Base-by-base conservation (phyloP, 1,140 invertebrate genomes). In the Mylabris phalerata region DNA sequence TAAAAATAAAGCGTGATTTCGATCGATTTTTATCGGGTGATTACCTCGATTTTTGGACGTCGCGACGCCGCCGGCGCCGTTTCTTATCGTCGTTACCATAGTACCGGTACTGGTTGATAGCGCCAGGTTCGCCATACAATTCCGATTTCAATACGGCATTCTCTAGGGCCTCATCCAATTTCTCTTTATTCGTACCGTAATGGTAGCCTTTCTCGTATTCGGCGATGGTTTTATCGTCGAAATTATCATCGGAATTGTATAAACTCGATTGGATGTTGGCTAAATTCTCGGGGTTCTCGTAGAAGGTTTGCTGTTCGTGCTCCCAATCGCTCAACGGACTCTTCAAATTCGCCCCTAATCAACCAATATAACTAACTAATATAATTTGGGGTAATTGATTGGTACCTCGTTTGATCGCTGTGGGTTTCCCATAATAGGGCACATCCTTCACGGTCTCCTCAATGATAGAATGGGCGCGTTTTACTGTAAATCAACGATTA, bases 121-220 rank as follows among this genome's bases (percentile, higher is more conserved):
- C 32, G 32, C 52, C 52, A 7, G 73, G 70, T 42, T 73, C 70
- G 5, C 68, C 70, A 57, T 72, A 75, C 19, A 72, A 40, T 59
- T 75, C 74, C 4, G 70, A 68, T 62, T 75, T 75, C 50, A 75
- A 63, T 19, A 75, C 65, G 6, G 74, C 72, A 56, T 74, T 74
- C 58, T 75, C 69, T 11, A 73, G 51, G 3, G 69, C 68, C 48
- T 74, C 72, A 57, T 73, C 70, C 48, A 71, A 54, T 59, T 72
- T 70, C 10, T 69, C 71, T 42, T 67, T 69, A 42, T 69, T 71
- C 7, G 63, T 65, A 24, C 64, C 70, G 48, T 74, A 73, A 25
- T 60, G 66, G 48, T 67, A 71, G 10, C 67, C 70, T 58, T 74
- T 75, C 46, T 74, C 73, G 57, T 73, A 74, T 27, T 73, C 70